Conservation (phyloP, 2,113 vertebrate genomes). For the Dryoscopus gambensis region DNA sequence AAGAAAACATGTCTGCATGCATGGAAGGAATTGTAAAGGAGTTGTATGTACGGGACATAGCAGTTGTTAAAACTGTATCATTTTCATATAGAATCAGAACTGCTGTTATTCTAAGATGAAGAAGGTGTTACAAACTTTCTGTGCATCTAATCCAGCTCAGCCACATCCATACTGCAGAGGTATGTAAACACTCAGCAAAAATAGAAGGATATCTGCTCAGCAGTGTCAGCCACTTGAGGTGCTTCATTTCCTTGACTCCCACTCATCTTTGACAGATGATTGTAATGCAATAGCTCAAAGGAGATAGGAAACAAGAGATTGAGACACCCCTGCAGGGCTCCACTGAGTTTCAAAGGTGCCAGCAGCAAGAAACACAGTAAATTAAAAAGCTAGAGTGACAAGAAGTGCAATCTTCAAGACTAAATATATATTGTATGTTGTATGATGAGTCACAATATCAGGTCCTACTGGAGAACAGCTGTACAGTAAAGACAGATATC, state of each 20-base stretch:
- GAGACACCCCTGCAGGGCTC: neutral
- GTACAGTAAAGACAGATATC: neutral
- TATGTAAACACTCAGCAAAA: neutral
- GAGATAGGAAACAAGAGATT: neutral
- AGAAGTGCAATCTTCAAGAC: neutral
- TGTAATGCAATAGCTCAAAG: neutral
- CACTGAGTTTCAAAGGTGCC: neutral
- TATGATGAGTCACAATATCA: neutral
- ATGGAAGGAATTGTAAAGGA: neutral
- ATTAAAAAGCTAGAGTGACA: neutral
- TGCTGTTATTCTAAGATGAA: neutral
- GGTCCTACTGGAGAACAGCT: neutral
- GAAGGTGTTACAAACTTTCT: neutral
- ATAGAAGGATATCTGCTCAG: slow-evolving; percentile 1
- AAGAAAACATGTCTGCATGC: neutral
- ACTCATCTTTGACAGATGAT: slow-evolving; percentile 3
- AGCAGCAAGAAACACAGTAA: neutral
- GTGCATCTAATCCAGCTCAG: neutral
- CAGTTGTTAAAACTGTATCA: neutral
- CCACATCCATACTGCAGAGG: neutral
- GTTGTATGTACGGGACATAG: neutral
- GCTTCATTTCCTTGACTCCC: neutral
- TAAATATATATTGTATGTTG: neutral
- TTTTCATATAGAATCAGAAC: neutral
- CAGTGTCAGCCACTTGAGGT: neutral